Percentiles rank a stretch among this genome's conserved stretches.
These are phyloP conservation scores for Illadopsis cleaveri DNA, from an alignment of 2,113 vertebrate species.

Conservation along the genomic window DNA sequence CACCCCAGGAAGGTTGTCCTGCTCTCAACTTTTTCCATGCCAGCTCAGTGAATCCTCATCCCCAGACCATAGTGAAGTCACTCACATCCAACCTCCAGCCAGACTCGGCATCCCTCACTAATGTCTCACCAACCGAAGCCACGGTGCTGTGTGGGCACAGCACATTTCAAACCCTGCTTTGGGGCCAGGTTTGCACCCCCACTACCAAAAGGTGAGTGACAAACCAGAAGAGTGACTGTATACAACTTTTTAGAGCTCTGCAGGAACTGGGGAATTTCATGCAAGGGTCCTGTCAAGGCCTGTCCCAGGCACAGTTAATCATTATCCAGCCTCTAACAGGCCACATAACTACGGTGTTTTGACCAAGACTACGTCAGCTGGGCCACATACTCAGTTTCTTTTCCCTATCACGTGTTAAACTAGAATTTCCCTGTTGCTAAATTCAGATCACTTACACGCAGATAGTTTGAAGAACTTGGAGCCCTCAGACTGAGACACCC, in stretches of 20 bases:
- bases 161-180: background rate
- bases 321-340: background rate
- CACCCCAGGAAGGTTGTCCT: background rate
- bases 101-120: background rate
- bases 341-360: fast-evolving
- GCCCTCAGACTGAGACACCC: background rate
- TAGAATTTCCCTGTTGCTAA: background rate
- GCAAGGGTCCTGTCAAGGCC: background rate
- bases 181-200: background rate
- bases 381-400: background rate
- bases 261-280: background rate
- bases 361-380: fast-evolving
- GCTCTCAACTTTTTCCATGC: background rate
- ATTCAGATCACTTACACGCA: background rate
- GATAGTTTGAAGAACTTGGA: background rate
- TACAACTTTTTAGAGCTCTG: background rate
- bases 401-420: background rate
- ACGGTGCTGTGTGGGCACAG: background rate
- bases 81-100: background rate
- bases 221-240: background rate
- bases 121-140: background rate
- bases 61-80: background rate
- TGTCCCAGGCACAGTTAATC: background rate
- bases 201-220: background rate
- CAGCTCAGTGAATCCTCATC: background rate